Conservation (phyloP, 2,888 invertebrate genomes). For the Macrophya alboannulata region DNA sequence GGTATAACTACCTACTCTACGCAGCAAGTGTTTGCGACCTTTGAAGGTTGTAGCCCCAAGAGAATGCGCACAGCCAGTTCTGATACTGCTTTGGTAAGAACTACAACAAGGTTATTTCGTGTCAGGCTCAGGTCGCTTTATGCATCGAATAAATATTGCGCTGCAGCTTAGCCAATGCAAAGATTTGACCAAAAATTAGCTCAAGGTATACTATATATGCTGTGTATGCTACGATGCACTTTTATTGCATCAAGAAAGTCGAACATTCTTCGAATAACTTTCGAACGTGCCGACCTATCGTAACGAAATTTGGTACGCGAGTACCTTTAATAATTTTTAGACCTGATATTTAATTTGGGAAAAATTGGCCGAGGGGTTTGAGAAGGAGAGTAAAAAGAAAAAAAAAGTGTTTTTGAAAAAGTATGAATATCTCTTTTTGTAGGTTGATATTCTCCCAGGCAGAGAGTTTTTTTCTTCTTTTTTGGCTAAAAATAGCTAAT, state of each 20-base stretch:
- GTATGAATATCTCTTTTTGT: not conserved
- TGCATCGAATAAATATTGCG: conserved; percentile 33
- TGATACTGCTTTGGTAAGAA: conserved; percentile 20
- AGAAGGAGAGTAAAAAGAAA: not conserved
- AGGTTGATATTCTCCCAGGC: not conserved
- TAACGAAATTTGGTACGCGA: not conserved
- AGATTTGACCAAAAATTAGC: not conserved
- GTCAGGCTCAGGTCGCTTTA: conserved; percentile 21
- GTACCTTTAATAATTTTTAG: not conserved
- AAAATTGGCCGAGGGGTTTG: not conserved
- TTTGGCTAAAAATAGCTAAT: not conserved
- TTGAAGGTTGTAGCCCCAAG: conserved; percentile 51
- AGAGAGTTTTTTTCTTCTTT: no score
- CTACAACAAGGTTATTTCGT: conserved; percentile 45
- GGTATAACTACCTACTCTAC: conserved; percentile 9
- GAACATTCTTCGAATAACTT: not conserved
- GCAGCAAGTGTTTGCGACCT: conserved; percentile 46
- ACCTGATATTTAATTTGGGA: not conserved
- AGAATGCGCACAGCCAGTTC: conserved; percentile 29
- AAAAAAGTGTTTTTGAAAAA: not conserved
- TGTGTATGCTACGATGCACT: not conserved
- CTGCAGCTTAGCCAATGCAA: not conserved
- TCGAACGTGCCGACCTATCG: not conserved
- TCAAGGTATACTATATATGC: not conserved
- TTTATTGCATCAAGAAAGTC: not conserved